A percentile compares a stretch with the other conserved stretches of the same genome.
Conservation (phyloP, 2,888 invertebrate genomes). For the Platerodrilus igneus region DNA sequence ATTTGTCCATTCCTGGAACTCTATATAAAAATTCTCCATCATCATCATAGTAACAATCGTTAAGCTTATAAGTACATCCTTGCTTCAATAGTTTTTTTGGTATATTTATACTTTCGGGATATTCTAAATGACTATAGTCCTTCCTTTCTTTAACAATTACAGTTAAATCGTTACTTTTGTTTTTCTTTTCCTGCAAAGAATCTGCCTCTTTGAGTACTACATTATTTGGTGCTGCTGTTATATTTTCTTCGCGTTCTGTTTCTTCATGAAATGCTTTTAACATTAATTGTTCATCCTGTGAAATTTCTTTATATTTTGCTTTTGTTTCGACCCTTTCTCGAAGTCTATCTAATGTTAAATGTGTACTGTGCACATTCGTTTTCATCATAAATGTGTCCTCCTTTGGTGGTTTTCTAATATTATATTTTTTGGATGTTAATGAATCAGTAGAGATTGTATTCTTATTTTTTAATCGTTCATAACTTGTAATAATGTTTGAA, state of each 20-base stretch:
- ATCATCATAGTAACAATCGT: conserved; percentile 76
- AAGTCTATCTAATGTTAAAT: conserved; percentile 14
- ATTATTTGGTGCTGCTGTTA: conserved; percentile 10
- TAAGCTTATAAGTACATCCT: conserved; percentile 67
- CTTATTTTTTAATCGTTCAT: conserved; percentile 46
- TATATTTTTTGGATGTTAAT: conserved; percentile 39
- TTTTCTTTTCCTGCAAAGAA: conserved; percentile 3
- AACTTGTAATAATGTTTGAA: conserved; percentile 48
- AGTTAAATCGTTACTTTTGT: conserved; percentile 17
- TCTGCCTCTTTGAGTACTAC: not conserved
- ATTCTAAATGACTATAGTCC: conserved; percentile 41
- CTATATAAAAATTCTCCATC: conserved; percentile 77
- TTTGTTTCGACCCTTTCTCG: conserved; percentile 14
- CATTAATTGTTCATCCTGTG: conserved; percentile 15
- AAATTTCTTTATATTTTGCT: conserved; percentile 4
- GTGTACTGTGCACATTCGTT: conserved; percentile 8
- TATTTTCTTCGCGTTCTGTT: conserved; percentile 29
- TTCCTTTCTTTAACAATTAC: conserved; percentile 20
- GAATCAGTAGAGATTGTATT: conserved; percentile 26
- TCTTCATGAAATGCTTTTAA: conserved; percentile 35
- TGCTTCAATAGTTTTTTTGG: conserved; percentile 60
- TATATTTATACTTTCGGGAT: conserved; percentile 63
- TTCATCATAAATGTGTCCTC: conserved; percentile 14
- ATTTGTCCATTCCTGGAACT: conserved; percentile 61
- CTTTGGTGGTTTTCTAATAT: conserved; percentile 15